Conservation (phyloP, 2,113 vertebrate genomes). For the Microcebus tavaratra region DNA sequence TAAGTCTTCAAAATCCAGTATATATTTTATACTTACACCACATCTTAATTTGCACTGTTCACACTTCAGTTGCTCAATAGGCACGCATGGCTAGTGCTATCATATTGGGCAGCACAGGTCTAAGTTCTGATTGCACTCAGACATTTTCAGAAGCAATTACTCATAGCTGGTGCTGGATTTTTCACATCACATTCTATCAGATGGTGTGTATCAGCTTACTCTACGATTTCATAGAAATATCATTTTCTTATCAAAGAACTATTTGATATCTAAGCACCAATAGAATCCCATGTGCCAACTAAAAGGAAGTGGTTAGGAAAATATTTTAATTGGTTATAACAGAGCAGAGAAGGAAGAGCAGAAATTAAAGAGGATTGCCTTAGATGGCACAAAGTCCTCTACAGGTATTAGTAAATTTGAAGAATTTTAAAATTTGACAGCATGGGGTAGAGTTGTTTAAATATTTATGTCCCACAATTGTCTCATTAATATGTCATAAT, state of each 20-base stretch:
- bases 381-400: conserved; percentile 24
- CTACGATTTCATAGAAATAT: background rate
- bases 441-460: background rate
- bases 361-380: background rate
- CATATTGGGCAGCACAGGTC: too few relatives aligned
- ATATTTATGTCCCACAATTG: background rate
- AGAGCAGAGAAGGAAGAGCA: background rate
- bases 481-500: conserved; percentile 22
- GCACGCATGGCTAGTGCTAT: background rate
- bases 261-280: background rate
- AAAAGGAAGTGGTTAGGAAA: background rate
- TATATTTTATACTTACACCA: background rate
- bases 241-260: background rate
- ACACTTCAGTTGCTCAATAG: background rate
- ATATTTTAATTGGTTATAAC: background rate
- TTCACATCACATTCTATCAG: background rate
- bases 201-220: background rate
- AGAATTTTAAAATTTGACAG: background rate
- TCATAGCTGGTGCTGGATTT: background rate
- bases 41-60: background rate
- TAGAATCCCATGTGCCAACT: background rate
- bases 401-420: background rate
- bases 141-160: background rate
- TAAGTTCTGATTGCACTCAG: background rate
- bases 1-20: background rate